Base-by-base conservation (phyloP, 1,140 invertebrate species). In the Cydia fagiglandana region DNA sequence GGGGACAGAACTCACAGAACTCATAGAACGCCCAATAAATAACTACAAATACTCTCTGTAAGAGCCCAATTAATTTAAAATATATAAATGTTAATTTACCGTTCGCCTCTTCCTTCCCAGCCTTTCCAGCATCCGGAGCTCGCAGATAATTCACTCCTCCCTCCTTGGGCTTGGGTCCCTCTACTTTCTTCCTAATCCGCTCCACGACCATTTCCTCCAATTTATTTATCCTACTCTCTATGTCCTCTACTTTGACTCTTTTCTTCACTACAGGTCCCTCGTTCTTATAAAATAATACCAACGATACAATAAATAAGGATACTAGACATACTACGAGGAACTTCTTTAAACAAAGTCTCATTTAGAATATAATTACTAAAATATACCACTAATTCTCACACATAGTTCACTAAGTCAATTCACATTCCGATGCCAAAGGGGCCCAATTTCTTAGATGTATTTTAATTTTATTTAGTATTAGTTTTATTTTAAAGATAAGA, bases 201-300 rank as follows among this genome's bases (percentile, higher is more conserved):
- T 86, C 64, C 73, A 85, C 90, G 34, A 93, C 86, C 78, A 85
- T 86, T 24, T 82, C 64, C 78, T 93, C 81, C 12, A 93, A 78
- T 64, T 78, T 79, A 1, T 84, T 76, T 74, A 93, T 79, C 76
- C 82, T 86, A 64, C 80, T 83, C 73, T 90, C 84, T 64, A 93
- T 73, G 45, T 83, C 75, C 73, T 77, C 64, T 47, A 86, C 61
- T 75, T 77, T 73, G n/a, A 24, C 20, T 24, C 56, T 24, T 61
- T 12, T 24, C 10, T 24, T 61, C 56, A 24, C 17, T 61, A 61
- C 4, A 61, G 56, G 56, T 24, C 17, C 20, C 17, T 61, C 20
- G 10, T 24, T 61, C 20, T 61, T 61, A 24, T 2, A 61, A 61
- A 61, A 61, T 1, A 24, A 24, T 20, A 61, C 24, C 0, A 61